A percentile compares a stretch with the other conserved stretches of the same genome.
Conservation (phyloP, 2,113 vertebrate species). For the Collichthys lucidus region DNA sequence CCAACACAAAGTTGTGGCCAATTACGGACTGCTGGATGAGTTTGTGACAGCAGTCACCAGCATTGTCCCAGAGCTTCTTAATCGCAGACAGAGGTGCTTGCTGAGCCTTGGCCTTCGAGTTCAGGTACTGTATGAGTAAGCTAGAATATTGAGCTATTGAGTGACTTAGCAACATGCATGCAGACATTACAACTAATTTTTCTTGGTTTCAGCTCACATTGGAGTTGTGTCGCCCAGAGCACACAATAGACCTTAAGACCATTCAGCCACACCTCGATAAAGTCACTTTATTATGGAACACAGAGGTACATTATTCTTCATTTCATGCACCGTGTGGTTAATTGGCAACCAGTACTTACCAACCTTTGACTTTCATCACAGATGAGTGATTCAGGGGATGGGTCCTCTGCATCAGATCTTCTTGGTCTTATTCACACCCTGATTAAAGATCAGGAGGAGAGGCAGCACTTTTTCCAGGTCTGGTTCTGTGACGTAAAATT, state of each 20-base stretch:
- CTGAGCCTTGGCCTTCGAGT: slow-evolving; percentile 78
- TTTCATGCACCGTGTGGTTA: background rate
- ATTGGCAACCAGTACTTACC: background rate
- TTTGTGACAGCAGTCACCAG: slow-evolving; percentile 68
- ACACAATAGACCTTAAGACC: slow-evolving; percentile 1
- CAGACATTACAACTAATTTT: background rate
- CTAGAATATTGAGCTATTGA: background rate
- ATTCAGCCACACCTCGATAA: slow-evolving; percentile 54
- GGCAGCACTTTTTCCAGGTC: slow-evolving; percentile 55
- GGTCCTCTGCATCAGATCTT: slow-evolving; percentile 14
- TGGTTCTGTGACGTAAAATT: background rate
- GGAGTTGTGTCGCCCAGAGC: slow-evolving; percentile 48
- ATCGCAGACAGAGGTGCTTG: slow-evolving; percentile 74
- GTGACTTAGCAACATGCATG: background rate
- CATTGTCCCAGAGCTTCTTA: slow-evolving; percentile 72
- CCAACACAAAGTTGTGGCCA: slow-evolving; percentile 42
- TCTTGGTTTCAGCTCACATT: slow-evolving; percentile 44
- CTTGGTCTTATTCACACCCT: slow-evolving; percentile 41
- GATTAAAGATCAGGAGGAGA: slow-evolving; percentile 39
- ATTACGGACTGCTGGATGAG: slow-evolving; percentile 73
- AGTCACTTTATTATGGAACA: slow-evolving; percentile 26
- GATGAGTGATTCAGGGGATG: slow-evolving; percentile 12
- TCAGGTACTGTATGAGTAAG: slow-evolving; percentile 63
- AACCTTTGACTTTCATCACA: background rate
- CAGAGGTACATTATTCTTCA: slow-evolving; percentile 32